Percentiles rank a stretch among this genome's conserved stretches.
Evolutionary conservation across 2,113 vertebrate species (phyloP).

Genomic region (Sinosuthora webbiana): DNA sequence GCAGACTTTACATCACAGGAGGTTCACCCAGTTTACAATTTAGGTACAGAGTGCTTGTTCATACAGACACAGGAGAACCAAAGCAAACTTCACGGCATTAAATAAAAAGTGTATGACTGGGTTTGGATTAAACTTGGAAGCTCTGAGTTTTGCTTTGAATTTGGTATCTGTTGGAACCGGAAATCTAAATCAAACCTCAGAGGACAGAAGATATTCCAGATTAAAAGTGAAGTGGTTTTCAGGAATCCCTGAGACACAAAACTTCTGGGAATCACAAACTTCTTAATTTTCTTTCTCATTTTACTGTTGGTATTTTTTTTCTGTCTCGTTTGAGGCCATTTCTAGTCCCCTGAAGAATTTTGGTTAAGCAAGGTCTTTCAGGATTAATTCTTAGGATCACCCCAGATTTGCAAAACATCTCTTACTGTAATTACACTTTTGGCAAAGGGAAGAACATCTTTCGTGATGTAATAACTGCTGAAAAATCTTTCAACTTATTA

Average conservation of each 20-base stretch:
- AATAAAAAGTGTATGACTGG: not conserved
- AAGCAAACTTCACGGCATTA: not conserved
- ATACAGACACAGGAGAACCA: not conserved
- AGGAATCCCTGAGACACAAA: not conserved
- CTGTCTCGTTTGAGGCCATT: not conserved
- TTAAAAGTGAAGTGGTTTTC: not conserved
- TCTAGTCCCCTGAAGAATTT: not conserved
- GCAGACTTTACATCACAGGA: not conserved
- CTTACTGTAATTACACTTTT: not conserved
- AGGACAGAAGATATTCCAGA: not conserved
- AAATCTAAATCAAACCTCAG: conserved; percentile 31
- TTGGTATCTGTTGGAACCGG: conserved; percentile 14
- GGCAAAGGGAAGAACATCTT: not conserved
- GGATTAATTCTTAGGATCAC: not conserved
- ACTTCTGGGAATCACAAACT: not conserved
- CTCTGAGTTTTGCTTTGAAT: conserved; percentile 23
- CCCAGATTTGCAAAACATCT: not conserved
- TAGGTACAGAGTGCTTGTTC: not conserved
- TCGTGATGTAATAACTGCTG: not conserved
- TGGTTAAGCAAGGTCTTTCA: not conserved
- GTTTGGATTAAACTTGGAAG: not conserved
- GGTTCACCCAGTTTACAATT: not conserved
- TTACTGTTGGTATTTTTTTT: not conserved
- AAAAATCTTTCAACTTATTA: not conserved
- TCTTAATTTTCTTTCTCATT: not conserved